Conservation (phyloP, 2,888 invertebrate genomes). For the Pachliopta kotzebuea region DNA sequence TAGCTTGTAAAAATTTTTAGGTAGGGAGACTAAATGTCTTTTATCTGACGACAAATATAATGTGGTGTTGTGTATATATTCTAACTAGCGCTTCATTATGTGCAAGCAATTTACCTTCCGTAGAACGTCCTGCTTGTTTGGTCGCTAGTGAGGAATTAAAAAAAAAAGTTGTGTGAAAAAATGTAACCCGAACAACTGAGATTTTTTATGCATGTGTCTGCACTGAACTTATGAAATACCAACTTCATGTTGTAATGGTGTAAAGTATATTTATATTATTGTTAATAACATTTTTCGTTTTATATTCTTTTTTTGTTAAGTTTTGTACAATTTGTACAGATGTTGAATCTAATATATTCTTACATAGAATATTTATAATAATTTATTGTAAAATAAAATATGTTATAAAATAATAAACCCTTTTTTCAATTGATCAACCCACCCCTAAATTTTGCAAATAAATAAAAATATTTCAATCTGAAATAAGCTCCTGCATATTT, state of each 20-base stretch:
- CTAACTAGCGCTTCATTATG: no score
- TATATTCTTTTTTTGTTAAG: slow-evolving; percentile 35
- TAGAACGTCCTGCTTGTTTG: no score
- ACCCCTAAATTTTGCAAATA: not conserved
- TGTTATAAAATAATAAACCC: slow-evolving; percentile 15
- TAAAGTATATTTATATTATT: slow-evolving; percentile 20
- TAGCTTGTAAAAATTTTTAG: no score
- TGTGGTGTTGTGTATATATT: no score
- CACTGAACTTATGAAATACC: no score
- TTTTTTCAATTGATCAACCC: not conserved
- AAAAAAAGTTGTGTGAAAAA: slow-evolving; percentile 1
- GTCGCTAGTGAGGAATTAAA: not conserved
- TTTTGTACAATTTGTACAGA: slow-evolving; percentile 74
- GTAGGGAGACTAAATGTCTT: no score
- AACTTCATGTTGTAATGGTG: slow-evolving; percentile 9
- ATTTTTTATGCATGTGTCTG: not conserved
- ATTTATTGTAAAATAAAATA: slow-evolving; percentile 59
- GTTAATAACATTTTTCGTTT: slow-evolving; percentile 25
- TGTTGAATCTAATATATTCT: slow-evolving; percentile 65
- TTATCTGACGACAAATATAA: no score
- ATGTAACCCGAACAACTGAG: not conserved
- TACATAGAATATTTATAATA: slow-evolving; percentile 56
- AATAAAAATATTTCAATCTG: not conserved
- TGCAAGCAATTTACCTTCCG: no score
- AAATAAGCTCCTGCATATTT: not conserved